Evolutionary conservation across 2,113 vertebrate species (phyloP).

Genomic region (Lamprotornis superbus): DNA sequence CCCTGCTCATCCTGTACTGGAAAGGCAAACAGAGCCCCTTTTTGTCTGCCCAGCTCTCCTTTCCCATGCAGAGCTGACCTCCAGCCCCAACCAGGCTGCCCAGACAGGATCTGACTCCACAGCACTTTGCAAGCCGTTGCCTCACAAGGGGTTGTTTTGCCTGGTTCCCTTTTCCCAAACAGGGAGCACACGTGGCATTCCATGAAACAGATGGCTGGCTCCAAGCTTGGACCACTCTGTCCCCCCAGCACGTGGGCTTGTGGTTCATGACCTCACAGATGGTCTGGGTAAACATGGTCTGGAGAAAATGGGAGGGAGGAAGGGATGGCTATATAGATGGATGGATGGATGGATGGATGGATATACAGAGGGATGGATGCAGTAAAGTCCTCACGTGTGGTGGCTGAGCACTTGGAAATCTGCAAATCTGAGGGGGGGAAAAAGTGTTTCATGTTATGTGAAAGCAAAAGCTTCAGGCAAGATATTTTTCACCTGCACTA

Average conservation of each 20-base stretch:
- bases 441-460: background rate
- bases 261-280: background rate
- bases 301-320: background rate
- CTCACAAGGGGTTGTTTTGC: background rate
- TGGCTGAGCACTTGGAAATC: background rate
- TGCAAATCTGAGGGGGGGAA: fast-evolving
- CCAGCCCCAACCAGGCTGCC: background rate
- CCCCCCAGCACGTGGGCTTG: background rate
- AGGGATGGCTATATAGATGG: too few species aligned
- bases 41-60: background rate
- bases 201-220: background rate
- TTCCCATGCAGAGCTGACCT: background rate
- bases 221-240: fast-evolving
- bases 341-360: too few species aligned
- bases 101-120: background rate
- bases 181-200: background rate
- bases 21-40: background rate
- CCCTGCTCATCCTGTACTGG: background rate
- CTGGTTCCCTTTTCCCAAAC: background rate
- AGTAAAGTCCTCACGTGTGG: background rate
- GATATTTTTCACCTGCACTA: background rate
- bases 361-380: background rate
- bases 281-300: background rate
- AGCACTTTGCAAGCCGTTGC: background rate
- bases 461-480: background rate